Conservation (phyloP, 2,113 vertebrate genomes). For the Orientallactaga bullata region DNA sequence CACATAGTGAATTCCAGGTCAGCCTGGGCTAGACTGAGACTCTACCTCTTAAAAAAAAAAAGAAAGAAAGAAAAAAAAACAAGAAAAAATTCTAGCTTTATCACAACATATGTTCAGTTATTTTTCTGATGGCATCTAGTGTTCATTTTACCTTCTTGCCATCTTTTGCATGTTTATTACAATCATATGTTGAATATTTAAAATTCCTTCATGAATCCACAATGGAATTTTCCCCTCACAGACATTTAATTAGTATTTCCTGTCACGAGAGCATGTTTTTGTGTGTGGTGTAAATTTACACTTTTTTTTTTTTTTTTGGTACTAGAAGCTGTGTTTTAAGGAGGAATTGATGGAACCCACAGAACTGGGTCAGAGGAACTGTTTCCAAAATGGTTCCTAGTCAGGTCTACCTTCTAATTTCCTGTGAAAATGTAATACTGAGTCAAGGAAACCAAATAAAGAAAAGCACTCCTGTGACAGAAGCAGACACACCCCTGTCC, state of each 20-base stretch:
- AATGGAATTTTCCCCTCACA: background rate
- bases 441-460: background rate
- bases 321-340: background rate
- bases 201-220: slow-evolving; percentile 8
- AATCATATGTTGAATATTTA: background rate
- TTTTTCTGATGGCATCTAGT: background rate
- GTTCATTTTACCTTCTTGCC: background rate
- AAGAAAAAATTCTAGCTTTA: slow-evolving; percentile 11
- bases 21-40: no score
- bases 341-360: background rate
- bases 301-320: background rate
- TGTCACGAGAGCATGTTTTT: slow-evolving; percentile 26
- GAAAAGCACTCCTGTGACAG: background rate
- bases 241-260: slow-evolving; percentile 32
- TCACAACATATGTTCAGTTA: slow-evolving; percentile 46
- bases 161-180: background rate
- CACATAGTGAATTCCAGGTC: no score
- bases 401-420: slow-evolving; percentile 11
- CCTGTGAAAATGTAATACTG: background rate
- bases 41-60: no score
- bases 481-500: background rate
- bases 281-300: slow-evolving; percentile 20
- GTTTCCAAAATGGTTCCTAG: background rate
- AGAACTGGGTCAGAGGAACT: background rate
- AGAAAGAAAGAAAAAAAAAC: no score